These are phyloP conservation scores for Porites lutea DNA, from an alignment of 64 coral and sea anemone genomes.

Conservation along the genomic window DNA sequence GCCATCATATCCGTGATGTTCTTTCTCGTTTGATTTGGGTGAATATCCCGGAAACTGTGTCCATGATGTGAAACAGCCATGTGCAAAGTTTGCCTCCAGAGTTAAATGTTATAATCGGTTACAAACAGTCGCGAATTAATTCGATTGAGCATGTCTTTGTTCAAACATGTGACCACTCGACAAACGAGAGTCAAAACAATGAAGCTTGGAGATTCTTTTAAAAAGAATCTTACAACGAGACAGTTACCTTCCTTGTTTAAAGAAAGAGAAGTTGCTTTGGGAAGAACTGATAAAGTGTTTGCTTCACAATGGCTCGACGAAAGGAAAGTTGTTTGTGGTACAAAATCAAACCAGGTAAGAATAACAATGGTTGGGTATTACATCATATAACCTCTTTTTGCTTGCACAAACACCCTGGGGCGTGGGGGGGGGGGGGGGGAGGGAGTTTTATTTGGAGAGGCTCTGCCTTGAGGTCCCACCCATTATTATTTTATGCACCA, in stretches of 20 bases:
- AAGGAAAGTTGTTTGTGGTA: slow-evolving; percentile 72
- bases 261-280: slow-evolving; percentile 48
- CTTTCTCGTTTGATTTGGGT: not conserved
- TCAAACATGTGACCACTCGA: slow-evolving; percentile 46
- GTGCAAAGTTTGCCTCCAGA: not conserved
- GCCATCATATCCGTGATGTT: not conserved
- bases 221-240: slow-evolving; percentile 36
- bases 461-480: too few relatives aligned
- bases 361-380: not conserved
- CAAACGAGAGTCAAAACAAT: not conserved
- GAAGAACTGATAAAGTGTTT: slow-evolving; percentile 80
- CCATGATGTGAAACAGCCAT: not conserved
- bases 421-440: too few relatives aligned
- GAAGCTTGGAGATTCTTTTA: slow-evolving; percentile 11
- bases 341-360: slow-evolving; percentile 83
- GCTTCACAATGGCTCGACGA: slow-evolving; percentile 84
- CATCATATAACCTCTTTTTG: not conserved
- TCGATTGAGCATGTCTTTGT: slow-evolving; percentile 47
- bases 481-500: too few relatives aligned
- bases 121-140: not conserved
- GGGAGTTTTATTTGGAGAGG: too few relatives aligned
- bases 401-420: not conserved
- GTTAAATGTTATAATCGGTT: not conserved
- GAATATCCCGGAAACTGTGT: not conserved
- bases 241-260: slow-evolving; percentile 56